These are phyloP conservation scores for Caranx melampygus DNA, from an alignment of 2,113 vertebrate genomes.

Conservation along the genomic window DNA sequence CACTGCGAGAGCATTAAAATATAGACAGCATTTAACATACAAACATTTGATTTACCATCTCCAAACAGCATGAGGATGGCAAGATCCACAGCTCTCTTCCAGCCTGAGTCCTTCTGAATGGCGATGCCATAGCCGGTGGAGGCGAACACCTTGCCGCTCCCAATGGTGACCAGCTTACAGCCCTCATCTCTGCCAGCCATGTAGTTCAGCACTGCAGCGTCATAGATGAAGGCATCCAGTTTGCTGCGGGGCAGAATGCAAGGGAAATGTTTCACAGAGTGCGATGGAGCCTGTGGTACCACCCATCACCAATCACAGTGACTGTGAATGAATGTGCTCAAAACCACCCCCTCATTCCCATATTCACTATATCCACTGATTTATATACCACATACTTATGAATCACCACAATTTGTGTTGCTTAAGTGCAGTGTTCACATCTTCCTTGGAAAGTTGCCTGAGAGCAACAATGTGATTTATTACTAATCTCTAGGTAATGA, in stretches of 20 bases:
- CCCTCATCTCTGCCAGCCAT: conserved; percentile 99
- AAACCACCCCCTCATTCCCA: background rate
- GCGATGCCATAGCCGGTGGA: conserved; percentile 98
- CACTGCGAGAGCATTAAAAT: background rate
- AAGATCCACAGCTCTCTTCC: conserved; percentile 97
- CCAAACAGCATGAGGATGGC: conserved; percentile 98
- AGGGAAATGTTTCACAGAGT: background rate
- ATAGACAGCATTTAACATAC: background rate
- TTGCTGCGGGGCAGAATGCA: conserved; percentile 84
- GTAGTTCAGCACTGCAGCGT: conserved; percentile 98
- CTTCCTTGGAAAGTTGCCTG: background rate
- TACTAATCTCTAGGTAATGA: background rate
- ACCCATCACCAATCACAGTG: background rate
- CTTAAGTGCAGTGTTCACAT: background rate
- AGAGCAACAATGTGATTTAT: background rate
- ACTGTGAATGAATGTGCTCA: background rate
- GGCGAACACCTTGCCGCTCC: conserved; percentile 98
- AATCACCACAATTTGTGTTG: background rate
- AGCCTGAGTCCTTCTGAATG: conserved; percentile 97
- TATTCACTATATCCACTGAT: background rate
- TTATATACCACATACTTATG: background rate
- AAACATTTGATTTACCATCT: conserved; percentile 86
- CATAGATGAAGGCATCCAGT: conserved; percentile 98
- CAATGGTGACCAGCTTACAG: conserved; percentile 98
- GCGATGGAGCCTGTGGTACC: background rate